phyloP scores from a whole-genome alignment of 2,113 vertebrate species.

The Proteles cristata region DNA sequence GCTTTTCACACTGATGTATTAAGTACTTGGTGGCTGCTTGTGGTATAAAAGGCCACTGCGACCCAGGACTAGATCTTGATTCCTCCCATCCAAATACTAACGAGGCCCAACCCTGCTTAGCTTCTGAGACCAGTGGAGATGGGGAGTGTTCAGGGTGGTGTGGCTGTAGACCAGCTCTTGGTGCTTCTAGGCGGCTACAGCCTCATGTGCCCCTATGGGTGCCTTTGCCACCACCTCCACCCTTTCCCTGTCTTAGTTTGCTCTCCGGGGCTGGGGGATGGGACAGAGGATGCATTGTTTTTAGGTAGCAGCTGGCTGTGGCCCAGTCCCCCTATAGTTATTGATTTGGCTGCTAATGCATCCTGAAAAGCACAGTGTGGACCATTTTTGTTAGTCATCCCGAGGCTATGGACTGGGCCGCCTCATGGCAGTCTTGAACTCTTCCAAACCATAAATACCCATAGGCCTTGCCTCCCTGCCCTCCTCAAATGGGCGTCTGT shows the following conservation, averaged over 20 bases:
- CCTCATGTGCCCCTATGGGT: neutral
- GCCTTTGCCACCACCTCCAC: too few species aligned
- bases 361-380: constrained; percentile 7
- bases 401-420: neutral
- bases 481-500: neutral
- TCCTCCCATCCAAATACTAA: neutral
- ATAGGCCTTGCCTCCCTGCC: neutral
- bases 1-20: constrained; percentile 30
- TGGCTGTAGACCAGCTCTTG: neutral
- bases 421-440: neutral
- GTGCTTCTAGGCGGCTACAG: neutral
- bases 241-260: neutral
- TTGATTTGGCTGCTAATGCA: constrained; percentile 71
- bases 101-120: too few species aligned
- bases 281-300: constrained; percentile 52
- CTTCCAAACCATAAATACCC: neutral
- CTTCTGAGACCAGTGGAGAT: too few species aligned
- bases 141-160: too few species aligned
- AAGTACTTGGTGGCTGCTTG: neutral
- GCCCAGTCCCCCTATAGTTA: constrained; percentile 56
- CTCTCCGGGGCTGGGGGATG: constrained; percentile 16
- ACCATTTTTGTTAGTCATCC: constrained; percentile 41
- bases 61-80: neutral
- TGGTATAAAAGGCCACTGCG: neutral
- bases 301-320: constrained; percentile 60